Percentiles rank a stretch among this genome's conserved stretches.
Conservation (phyloP, 37 sponge, comb jelly and placozoan genomes). For the Dysidea cf. avara region DNA sequence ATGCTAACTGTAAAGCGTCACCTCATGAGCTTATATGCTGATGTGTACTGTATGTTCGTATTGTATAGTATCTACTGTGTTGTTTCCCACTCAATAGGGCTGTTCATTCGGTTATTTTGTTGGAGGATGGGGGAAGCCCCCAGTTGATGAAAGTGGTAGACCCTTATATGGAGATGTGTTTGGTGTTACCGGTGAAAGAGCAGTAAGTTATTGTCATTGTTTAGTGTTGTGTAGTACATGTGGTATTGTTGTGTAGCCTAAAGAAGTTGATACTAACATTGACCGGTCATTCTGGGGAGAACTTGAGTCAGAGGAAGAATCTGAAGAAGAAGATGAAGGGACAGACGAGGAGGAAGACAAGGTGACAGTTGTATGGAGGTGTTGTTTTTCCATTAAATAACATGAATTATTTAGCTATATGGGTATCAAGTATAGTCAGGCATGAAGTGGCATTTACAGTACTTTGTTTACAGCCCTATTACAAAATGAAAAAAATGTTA, state of each 20-base stretch:
- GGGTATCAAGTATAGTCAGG: no score
- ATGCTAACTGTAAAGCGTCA: no score
- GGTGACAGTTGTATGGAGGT: no score
- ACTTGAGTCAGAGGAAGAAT: slow-evolving; percentile 89
- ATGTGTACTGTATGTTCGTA: no score
- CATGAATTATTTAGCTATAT: no score
- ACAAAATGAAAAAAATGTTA: no score
- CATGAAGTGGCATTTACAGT: no score
- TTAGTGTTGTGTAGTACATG: not conserved
- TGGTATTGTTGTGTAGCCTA: slow-evolving; percentile 2
- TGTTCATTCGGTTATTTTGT: slow-evolving; percentile 90
- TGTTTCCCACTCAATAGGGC: slow-evolving; percentile 34
- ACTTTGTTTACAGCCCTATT: no score
- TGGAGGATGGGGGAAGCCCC: slow-evolving; percentile 99
- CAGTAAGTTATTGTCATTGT: not conserved
- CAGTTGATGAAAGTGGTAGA: slow-evolving; percentile 94
- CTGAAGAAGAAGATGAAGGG: slow-evolving; percentile 73
- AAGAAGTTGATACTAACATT: slow-evolving; percentile 55
- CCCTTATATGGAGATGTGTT: slow-evolving; percentile 99
- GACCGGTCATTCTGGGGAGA: slow-evolving; percentile 93
- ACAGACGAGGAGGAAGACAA: slow-evolving; percentile 3
- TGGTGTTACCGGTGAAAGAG: slow-evolving; percentile 47
- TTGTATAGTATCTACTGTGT: no score
- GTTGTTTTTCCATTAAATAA: no score
- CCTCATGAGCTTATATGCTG: no score